Evolutionary conservation across 2,888 invertebrate genomes (phyloP).

Genomic region (Drosophila anomelani): DNA sequence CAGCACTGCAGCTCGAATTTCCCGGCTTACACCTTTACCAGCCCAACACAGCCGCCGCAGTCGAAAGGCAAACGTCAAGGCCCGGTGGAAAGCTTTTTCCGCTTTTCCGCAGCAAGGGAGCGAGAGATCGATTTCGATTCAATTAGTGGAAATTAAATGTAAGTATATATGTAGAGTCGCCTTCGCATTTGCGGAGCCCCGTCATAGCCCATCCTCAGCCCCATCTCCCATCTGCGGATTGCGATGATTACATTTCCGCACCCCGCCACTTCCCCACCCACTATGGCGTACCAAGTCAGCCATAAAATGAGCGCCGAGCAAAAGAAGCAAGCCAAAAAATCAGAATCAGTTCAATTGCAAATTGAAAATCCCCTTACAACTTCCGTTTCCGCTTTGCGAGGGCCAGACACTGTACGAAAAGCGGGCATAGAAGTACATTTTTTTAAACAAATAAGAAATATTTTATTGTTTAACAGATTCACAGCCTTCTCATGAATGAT

Average conservation of each 20-base stretch:
- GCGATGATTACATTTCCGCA: conserved; percentile 80
- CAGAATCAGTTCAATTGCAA: conserved; percentile 81
- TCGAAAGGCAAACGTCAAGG: conserved; percentile 46
- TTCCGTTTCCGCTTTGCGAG: conserved; percentile 74
- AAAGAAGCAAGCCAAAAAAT: conserved; percentile 73
- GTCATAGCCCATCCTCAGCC: neutral
- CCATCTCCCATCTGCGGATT: conserved; percentile 40
- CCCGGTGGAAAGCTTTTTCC: conserved; percentile 40
- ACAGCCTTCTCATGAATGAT: too few relatives aligned
- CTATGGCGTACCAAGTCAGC: conserved; percentile 74
- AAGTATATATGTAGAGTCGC: conserved; percentile 61
- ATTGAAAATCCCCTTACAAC: conserved; percentile 81
- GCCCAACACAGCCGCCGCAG: conserved; percentile 21
- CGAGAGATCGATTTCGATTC: conserved; percentile 80
- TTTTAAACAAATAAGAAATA: conserved; percentile 1
- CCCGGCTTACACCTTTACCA: conserved; percentile 14
- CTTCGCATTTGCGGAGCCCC: conserved; percentile 8
- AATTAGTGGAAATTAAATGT: conserved; percentile 81
- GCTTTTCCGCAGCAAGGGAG: conserved; percentile 48
- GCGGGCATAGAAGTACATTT: neutral
- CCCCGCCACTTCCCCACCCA: conserved; percentile 44
- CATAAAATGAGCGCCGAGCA: conserved; percentile 74
- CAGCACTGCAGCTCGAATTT: conserved; percentile 16
- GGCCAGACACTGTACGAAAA: conserved; percentile 10
- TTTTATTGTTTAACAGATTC: neutral